Base-by-base conservation (phyloP, 2,888 invertebrate genomes). In the Dilophus febrilis region DNA sequence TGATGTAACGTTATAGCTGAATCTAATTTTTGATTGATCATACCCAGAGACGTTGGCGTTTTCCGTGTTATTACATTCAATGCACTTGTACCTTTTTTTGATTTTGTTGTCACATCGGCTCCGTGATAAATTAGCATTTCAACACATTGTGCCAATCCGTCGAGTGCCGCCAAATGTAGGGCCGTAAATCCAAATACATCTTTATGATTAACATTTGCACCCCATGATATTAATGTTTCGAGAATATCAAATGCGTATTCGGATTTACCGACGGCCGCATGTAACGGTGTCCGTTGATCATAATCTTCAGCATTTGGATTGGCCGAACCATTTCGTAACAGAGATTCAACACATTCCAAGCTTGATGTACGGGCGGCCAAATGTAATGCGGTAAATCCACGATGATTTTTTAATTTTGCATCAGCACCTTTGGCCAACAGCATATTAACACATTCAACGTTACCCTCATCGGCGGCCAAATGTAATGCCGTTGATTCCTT, bases 151-250 rank as follows among this genome's bases (percentile, higher is more conserved):
- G 83, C 80, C 30, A 86, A 65, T 29, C 87, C 87, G 54, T 87
- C 87, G 10, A 87, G 63, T 4, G 86, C 86, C 5, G 87, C 87
- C 45, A 88, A 70, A 56, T 88, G 87, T 31, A 88, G 65, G 1
- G 87, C 82, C 1, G 85, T 83, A 55, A 84, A 84, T 1, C 87
- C 87, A 51, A 84, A 86, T 49, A 79, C 80, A 53, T 87, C 88
- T 53, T 81, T 80, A 43, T 76, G 75, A 55, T 87, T 86, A 0
- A 85, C 82, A 53, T 84, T 78, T 1, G 84, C 81, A 4, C 81
- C 78, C 75, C 81, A 82, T 49, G 73, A 75, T 32, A 85, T 75
- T 26, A 86, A 62, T 2, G 76, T 72, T 55, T 85, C 84, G 32
- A 83, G 74, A 29, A 84, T 80, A 50, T 84, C 84, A 51, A 80